Evolutionary conservation across 1,140 invertebrate genomes (phyloP).

Genomic region (Zeugodacus cucurbitae): DNA sequence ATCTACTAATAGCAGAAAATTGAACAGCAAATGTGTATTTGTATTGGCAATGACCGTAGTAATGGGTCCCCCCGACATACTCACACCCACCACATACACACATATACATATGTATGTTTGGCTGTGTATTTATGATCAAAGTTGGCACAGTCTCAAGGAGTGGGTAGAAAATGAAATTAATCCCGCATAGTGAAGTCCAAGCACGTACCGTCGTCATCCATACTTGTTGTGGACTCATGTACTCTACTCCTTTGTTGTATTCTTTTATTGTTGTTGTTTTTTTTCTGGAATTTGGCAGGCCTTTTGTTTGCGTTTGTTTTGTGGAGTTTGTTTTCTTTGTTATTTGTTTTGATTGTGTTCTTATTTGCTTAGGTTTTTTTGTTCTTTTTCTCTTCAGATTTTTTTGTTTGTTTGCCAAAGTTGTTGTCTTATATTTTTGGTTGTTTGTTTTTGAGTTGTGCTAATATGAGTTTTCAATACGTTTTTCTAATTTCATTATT

Average conservation of each 20-base stretch:
- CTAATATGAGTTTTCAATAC: conserved; percentile 5
- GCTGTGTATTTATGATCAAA: background rate
- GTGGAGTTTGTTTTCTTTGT: background rate
- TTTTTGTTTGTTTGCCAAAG: background rate
- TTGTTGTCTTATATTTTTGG: background rate
- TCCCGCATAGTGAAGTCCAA: conserved; percentile 36
- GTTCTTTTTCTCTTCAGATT: background rate
- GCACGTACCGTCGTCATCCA: conserved; percentile 33
- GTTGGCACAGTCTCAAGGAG: background rate
- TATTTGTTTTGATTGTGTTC: background rate
- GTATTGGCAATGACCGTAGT: conserved; percentile 14
- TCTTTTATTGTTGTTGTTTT: background rate
- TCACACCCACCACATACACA: background rate
- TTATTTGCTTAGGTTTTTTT: background rate
- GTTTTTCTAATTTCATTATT: conserved; percentile 34
- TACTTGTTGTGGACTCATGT: background rate
- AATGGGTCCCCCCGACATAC: background rate
- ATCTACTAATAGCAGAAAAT: conserved; percentile 26
- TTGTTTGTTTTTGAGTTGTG: background rate
- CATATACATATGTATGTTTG: background rate
- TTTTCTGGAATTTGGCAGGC: background rate
- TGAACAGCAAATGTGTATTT: conserved; percentile 26
- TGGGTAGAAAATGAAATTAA: conserved; percentile 41
- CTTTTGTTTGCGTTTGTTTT: background rate
- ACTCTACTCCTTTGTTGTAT: background rate